Conservation (phyloP, 2,113 vertebrate genomes). For the Corydoras sp. region DNA sequence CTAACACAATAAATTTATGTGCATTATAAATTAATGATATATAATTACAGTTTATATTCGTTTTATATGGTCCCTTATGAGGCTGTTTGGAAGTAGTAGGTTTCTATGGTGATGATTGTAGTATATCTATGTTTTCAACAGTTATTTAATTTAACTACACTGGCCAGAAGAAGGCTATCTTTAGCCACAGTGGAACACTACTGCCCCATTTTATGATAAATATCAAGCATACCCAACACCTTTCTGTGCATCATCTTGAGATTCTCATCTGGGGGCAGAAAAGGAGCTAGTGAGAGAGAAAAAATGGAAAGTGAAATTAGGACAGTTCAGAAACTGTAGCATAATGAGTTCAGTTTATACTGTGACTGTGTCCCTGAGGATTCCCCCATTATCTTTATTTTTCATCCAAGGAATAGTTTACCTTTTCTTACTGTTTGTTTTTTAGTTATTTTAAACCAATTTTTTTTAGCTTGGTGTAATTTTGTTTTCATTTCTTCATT, state of each 20-base stretch:
- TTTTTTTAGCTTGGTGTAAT: neutral
- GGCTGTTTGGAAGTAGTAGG: too few relatives aligned
- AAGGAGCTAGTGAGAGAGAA: neutral
- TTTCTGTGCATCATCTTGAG: slow-evolving; percentile 18
- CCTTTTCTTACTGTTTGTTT: slow-evolving; percentile 3
- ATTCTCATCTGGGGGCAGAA: slow-evolving; percentile 1
- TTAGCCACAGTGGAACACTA: slow-evolving; percentile 10
- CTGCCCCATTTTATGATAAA: slow-evolving; percentile 21
- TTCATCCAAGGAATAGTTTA: neutral
- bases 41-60: too few relatives aligned
- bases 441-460: neutral
- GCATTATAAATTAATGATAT: too few relatives aligned
- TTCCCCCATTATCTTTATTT: neutral
- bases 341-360: neutral
- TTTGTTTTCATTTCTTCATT: neutral
- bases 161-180: slow-evolving; percentile 25
- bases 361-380: slow-evolving; percentile 2
- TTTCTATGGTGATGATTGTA: too few relatives aligned
- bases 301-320: neutral
- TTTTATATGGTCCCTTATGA: too few relatives aligned
- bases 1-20: too few relatives aligned
- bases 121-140: too few relatives aligned
- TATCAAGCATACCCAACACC: slow-evolving; percentile 12
- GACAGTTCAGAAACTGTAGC: neutral
- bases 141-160: neutral